Conservation (phyloP, 1,140 invertebrate genomes). For the Brachionus rubens region DNA sequence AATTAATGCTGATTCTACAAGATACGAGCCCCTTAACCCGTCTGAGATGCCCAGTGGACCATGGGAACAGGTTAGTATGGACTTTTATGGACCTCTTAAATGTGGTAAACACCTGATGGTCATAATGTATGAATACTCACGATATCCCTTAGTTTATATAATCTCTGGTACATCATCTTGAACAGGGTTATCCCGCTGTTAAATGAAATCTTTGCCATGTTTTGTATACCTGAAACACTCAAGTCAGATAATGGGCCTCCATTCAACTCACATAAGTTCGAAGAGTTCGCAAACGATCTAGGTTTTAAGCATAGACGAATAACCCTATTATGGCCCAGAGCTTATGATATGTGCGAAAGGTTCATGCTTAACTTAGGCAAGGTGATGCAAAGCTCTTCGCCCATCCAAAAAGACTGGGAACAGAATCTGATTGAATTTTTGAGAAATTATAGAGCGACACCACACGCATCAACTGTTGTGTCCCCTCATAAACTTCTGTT, state of each 20-base stretch:
- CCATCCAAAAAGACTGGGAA: too few relatives aligned
- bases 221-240: slow-evolving; percentile 47
- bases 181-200: slow-evolving; percentile 4
- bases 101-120: slow-evolving; percentile 50
- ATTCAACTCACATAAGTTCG: slow-evolving; percentile 47
- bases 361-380: not conserved
- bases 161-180: slow-evolving; percentile 46
- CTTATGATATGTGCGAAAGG: slow-evolving; percentile 47
- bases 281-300: slow-evolving; percentile 33
- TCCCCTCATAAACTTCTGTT: too few relatives aligned
- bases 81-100: slow-evolving; percentile 53
- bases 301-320: slow-evolving; percentile 47
- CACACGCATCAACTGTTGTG: too few relatives aligned
- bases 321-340: slow-evolving; percentile 48
- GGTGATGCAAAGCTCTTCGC: too few relatives aligned
- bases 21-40: slow-evolving; percentile 49
- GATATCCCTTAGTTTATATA: slow-evolving; percentile 51
- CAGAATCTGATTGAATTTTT: too few relatives aligned
- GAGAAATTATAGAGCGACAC: too few relatives aligned
- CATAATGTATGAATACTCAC: slow-evolving; percentile 51
- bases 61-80: slow-evolving; percentile 50
- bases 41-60: slow-evolving; percentile 48
- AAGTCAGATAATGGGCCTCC: slow-evolving; percentile 49
- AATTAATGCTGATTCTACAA: slow-evolving; percentile 46
- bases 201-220: slow-evolving; percentile 48